Evolutionary conservation across 1,140 invertebrate genomes (phyloP).

Genomic region (Gonatopus flavifemur): DNA sequence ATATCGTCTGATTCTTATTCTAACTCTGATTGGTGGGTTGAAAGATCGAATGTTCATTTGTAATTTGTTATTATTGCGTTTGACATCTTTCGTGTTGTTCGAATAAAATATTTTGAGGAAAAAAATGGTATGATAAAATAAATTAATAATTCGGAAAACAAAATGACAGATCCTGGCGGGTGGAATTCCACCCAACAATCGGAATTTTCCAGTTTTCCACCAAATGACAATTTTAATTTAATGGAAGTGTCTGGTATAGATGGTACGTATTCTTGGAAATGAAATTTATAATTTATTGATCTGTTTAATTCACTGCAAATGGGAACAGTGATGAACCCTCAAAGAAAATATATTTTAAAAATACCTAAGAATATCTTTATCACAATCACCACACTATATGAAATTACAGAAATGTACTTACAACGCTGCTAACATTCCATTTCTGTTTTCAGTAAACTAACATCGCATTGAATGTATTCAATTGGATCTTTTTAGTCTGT

Average conservation of each 20-base stretch:
- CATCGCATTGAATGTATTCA: too few relatives aligned
- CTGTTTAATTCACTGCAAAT: too few relatives aligned
- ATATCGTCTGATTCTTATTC: constrained; percentile 44
- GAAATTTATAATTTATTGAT: not conserved
- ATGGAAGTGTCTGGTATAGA: constrained; percentile 53
- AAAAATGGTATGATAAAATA: constrained; percentile 17
- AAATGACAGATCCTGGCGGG: constrained; percentile 45
- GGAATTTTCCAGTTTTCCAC: constrained; percentile 46
- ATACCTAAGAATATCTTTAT: too few relatives aligned
- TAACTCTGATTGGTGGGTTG: constrained; percentile 34
- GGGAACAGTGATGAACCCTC: too few relatives aligned
- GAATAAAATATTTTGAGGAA: constrained; percentile 4
- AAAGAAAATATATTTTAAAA: too few relatives aligned
- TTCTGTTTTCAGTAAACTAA: too few relatives aligned
- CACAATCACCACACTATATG: too few relatives aligned
- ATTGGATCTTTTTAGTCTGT: too few relatives aligned
- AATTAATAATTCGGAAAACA: constrained; percentile 3
- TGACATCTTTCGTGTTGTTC: constrained; percentile 26
- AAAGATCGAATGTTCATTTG: constrained; percentile 37
- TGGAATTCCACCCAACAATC: constrained; percentile 44
- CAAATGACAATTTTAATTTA: constrained; percentile 47
- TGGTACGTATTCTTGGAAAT: constrained; percentile 36
- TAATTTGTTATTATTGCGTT: constrained; percentile 37
- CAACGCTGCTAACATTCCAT: too few relatives aligned
- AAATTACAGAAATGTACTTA: too few relatives aligned